Evolutionary conservation across 2,797 vertebrate genomes (phyloP).

Genomic region (Oryzias sinensis): DNA sequence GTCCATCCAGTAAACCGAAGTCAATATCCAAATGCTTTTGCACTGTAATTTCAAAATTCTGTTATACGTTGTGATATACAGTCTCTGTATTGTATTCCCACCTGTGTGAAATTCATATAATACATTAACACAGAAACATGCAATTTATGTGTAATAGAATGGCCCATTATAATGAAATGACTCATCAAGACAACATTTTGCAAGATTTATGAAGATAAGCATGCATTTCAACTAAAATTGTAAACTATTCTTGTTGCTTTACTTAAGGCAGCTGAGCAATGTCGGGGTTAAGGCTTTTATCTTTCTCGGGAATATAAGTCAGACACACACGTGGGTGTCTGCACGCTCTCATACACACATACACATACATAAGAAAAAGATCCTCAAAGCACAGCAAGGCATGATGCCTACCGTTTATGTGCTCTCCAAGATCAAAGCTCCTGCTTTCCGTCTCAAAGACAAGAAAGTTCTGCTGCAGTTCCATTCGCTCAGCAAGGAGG

Average conservation of each 20-base stretch:
- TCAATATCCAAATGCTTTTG: slow-evolving; percentile 4
- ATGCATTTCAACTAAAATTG: slow-evolving; percentile 23
- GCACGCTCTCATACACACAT: slow-evolving; percentile 18
- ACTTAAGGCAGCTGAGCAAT: slow-evolving; percentile 41
- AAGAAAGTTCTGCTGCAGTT: slow-evolving; percentile 60
- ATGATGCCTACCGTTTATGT: slow-evolving; percentile 54
- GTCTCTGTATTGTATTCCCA: background rate
- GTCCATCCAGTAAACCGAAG: background rate
- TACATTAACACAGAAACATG: slow-evolving; percentile 6
- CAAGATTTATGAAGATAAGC: slow-evolving; percentile 26
- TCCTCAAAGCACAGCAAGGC: slow-evolving; percentile 58
- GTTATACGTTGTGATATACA: too few relatives aligned
- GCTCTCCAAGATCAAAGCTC: slow-evolving; percentile 69
- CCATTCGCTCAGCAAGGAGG: slow-evolving; percentile 52
- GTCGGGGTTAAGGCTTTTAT: slow-evolving; percentile 48
- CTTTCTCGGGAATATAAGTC: slow-evolving; percentile 44
- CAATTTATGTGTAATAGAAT: slow-evolving; percentile 15
- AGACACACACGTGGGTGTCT: slow-evolving; percentile 38
- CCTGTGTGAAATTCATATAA: slow-evolving; percentile 15
- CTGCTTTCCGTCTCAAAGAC: slow-evolving; percentile 66
- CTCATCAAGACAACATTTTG: slow-evolving; percentile 28
- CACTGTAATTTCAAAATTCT: slow-evolving; percentile 3
- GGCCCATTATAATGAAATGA: slow-evolving; percentile 31
- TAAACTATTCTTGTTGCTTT: slow-evolving; percentile 44
- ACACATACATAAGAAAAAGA: slow-evolving; percentile 31